phyloP scores from a whole-genome alignment of 2,113 vertebrate genomes.

The Tylochromis polylepis region DNA sequence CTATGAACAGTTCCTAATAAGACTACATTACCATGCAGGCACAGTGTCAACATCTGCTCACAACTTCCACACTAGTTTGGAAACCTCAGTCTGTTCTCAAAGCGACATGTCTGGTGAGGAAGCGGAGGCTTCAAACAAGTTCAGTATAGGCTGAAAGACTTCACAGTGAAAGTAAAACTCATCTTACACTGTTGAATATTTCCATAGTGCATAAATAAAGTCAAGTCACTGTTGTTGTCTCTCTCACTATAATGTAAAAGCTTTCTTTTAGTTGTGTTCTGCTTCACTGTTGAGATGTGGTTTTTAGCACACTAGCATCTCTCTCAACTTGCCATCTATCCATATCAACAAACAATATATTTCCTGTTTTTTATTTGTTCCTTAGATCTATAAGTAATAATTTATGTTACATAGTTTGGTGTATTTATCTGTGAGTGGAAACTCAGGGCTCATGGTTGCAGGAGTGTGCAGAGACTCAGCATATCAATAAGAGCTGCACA shows the following conservation, averaged over 20 bases:
- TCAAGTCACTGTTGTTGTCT: background rate
- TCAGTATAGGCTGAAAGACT: background rate
- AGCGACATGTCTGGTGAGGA: background rate
- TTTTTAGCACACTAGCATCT: background rate
- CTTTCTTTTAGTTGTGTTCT: background rate
- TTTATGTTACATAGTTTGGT: background rate
- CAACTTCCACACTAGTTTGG: slow-evolving; percentile 1
- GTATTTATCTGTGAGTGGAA: background rate
- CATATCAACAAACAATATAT: background rate
- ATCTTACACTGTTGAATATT: background rate
- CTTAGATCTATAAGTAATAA: background rate
- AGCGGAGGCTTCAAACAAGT: background rate
- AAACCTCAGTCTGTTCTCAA: background rate
- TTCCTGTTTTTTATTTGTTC: background rate
- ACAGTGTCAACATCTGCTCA: background rate
- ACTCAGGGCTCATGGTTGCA: background rate
- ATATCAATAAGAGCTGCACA: background rate
- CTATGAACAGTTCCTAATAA: background rate
- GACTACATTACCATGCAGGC: background rate
- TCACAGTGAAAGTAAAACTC: background rate
- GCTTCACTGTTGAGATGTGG: background rate
- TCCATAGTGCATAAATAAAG: background rate
- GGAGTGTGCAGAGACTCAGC: background rate
- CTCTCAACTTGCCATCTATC: background rate
- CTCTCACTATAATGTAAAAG: background rate